Percentiles rank a stretch among this genome's conserved stretches.
Conservation (phyloP, 1,140 invertebrate species). For the Muscidifurax raptorellus region DNA sequence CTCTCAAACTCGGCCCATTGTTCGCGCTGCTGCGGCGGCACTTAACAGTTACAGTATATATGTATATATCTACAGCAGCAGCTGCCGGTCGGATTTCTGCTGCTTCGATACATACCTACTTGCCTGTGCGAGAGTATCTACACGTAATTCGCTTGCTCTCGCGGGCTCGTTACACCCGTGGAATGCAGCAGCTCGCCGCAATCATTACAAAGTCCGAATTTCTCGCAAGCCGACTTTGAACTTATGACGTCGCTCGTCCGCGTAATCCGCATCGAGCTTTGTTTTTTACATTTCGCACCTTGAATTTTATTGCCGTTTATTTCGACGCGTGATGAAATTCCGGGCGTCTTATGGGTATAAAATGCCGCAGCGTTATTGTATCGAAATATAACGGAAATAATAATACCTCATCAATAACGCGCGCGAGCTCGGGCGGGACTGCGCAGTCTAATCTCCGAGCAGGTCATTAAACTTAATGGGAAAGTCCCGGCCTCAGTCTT, state of each 20-base stretch:
- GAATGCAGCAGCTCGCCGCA: background rate
- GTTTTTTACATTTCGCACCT: background rate
- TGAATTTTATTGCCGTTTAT: too few species aligned
- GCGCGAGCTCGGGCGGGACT: too few species aligned
- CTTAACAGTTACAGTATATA: conserved; percentile 10
- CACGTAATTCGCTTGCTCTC: conserved; percentile 11
- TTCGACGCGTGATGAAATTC: background rate
- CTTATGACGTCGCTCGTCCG: background rate
- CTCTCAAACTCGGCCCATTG: conserved; percentile 4
- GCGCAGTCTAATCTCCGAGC: too few species aligned
- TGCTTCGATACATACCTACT: background rate
- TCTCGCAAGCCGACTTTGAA: background rate
- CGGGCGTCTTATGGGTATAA: background rate
- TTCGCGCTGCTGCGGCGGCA: background rate
- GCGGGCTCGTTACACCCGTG: conserved; percentile 2
- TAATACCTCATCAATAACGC: too few species aligned
- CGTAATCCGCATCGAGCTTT: background rate
- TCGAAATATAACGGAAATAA: too few species aligned
- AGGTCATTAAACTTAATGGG: too few species aligned
- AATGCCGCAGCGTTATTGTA: too few species aligned
- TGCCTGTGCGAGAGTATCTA: background rate
- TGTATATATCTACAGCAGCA: background rate
- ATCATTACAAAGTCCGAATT: background rate
- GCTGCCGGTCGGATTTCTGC: background rate
- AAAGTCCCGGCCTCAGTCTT: background rate